These are phyloP conservation scores for Microctenopoma stevenorrisi DNA, from an alignment of 2,797 vertebrate species.

Conservation along the genomic window DNA sequence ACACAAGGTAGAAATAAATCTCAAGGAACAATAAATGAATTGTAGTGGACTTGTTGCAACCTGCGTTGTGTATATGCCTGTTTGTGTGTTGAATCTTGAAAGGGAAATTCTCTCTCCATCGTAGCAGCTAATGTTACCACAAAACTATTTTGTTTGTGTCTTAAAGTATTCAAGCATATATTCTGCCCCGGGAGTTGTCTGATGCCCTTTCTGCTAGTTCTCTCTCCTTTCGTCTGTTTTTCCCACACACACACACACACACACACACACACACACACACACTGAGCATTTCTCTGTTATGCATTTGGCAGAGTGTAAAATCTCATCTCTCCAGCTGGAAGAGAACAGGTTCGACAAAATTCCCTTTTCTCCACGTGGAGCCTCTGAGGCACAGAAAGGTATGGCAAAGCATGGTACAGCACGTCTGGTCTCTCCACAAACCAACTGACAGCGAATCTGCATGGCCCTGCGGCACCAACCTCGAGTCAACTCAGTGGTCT, in stretches of 20 bases:
- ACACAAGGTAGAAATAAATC: conserved; percentile 36
- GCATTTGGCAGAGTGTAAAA: conserved; percentile 74
- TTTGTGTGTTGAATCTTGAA: conserved; percentile 79
- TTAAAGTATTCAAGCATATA: conserved; percentile 84
- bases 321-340: conserved; percentile 80
- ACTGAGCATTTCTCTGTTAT: conserved; percentile 68
- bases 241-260: conserved; percentile 48
- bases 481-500: conserved; percentile 54
- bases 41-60: conserved; percentile 82
- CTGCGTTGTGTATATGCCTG: conserved; percentile 72
- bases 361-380: conserved; percentile 74
- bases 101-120: conserved; percentile 73
- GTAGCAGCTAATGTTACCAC: conserved; percentile 82
- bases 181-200: conserved; percentile 82
- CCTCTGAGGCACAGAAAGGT: conserved; percentile 68
- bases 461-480: conserved; percentile 63
- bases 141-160: conserved; percentile 77
- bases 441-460: conserved; percentile 60
- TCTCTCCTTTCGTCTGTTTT: conserved; percentile 49
- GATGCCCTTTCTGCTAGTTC: conserved; percentile 67
- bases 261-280: conserved; percentile 60
- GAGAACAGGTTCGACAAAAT: conserved; percentile 90
- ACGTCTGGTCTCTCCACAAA: conserved; percentile 57
- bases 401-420: conserved; percentile 73
- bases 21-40: conserved; percentile 77